A percentile compares a stretch with the other conserved stretches of the same genome.
These are phyloP conservation scores for Sitta europaea DNA, from an alignment of 2,113 vertebrate genomes.

Conservation along the genomic window DNA sequence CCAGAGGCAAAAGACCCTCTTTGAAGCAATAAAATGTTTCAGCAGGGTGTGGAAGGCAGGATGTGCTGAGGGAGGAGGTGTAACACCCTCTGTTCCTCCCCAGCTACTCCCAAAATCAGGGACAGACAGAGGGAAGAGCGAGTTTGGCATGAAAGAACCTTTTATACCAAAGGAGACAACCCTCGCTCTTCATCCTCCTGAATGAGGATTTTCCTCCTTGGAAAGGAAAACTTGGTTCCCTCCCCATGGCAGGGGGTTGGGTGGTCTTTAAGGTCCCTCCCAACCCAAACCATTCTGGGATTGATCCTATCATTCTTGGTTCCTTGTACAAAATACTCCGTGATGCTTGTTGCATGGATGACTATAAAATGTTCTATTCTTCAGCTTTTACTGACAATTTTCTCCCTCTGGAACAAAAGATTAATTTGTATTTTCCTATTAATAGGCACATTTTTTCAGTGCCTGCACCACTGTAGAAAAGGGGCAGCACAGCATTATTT, in stretches of 20 bases:
- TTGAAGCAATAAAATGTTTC: not conserved
- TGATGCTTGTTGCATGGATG: not conserved
- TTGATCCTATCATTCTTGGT: not conserved
- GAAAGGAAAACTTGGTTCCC: not conserved
- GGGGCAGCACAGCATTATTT: not conserved
- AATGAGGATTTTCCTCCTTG: not conserved
- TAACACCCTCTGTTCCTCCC: not conserved
- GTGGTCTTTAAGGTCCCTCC: not conserved
- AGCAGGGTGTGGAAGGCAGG: not conserved
- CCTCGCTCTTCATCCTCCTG: not conserved
- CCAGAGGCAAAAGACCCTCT: not conserved
- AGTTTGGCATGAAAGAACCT: not conserved
- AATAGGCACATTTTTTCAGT: not conserved
- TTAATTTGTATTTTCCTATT: not conserved
- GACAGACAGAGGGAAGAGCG: not conserved
- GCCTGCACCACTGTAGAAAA: not conserved
- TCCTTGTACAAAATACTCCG: not conserved
- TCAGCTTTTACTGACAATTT: not conserved
- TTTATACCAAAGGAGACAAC: not conserved
- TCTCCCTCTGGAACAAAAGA: not conserved
- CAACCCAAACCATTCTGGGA: not conserved
- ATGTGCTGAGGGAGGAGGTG: not conserved
- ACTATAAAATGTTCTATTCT: not conserved
- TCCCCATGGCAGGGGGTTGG: not conserved
- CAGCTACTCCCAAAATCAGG: not conserved